A percentile compares a stretch with the other conserved stretches of the same genome.
phyloP scores from a whole-genome alignment of 2,113 vertebrate species.

The Pachyramphus minor region DNA sequence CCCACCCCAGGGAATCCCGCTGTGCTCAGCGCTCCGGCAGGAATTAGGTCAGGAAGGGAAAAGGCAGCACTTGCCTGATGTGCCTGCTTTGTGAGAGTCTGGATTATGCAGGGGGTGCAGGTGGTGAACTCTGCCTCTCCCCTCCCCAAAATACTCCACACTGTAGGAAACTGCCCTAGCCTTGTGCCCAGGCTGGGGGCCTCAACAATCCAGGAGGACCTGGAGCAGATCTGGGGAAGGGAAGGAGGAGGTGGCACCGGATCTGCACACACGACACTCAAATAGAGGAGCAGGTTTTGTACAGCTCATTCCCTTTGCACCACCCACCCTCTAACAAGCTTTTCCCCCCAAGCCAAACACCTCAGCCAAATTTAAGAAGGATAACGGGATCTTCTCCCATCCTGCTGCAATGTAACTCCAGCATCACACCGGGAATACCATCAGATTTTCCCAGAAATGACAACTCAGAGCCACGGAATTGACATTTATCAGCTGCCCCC shows the following conservation, averaged over 20 bases:
- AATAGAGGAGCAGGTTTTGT: not conserved
- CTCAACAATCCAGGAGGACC: not conserved
- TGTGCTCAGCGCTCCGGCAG: not conserved
- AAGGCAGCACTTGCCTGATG: not conserved
- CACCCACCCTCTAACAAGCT: not conserved
- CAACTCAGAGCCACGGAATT: not conserved
- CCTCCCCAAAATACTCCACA: accelerated
- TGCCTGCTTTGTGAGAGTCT: not conserved
- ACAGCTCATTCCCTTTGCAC: not conserved
- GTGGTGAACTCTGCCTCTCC: not conserved
- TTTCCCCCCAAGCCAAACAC: not conserved
- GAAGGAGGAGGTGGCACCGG: not conserved
- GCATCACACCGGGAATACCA: not conserved
- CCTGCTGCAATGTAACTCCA: not conserved
- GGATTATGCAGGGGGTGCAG: not conserved
- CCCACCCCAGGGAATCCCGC: not conserved
- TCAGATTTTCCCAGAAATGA: not conserved
- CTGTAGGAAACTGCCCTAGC: not conserved
- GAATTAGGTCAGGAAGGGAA: not conserved
- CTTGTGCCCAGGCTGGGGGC: accelerated
- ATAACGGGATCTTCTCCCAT: not conserved
- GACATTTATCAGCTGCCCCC: not conserved
- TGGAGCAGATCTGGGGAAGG: not conserved
- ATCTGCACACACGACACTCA: not conserved
- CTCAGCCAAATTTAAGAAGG: not conserved